Base-by-base conservation (phyloP, 2,113 vertebrate species). In the Atlantisia rogersi region DNA sequence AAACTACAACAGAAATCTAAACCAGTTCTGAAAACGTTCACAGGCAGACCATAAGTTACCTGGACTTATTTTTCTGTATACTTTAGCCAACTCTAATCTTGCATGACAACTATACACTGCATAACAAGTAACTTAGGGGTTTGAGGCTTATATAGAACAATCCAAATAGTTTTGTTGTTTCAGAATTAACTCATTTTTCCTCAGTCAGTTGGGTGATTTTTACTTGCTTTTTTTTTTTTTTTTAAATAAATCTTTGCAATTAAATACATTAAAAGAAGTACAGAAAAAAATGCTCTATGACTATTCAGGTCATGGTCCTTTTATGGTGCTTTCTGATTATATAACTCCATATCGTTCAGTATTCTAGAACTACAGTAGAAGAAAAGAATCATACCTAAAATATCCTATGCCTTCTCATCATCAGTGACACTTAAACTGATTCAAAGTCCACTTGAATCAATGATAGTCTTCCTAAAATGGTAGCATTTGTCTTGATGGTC, bases 71-170 rank as follows among this genome's bases (percentile, higher is more conserved):
- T 46, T 79, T 65, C 28, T 40, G 31, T 8, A 32, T 37, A 37
- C 9, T 68, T 88, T 25, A 68, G 42, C 28, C n/a, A 73, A 64
- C 17, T 19, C 44, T 19, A 46, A 46, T 17, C 44, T 46, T 46
- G 44, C 44, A 46, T 46, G 44, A 46, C 44, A 46, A 46, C 44
- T 46, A 17, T 19, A 46, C 6, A 5, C 22, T 82, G 3, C 19
- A 60, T 10, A 10, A 11, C 53, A 76, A 8, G 3, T 69, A 71
- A 53, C 12, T 22, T 6, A 5, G 10, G 5, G 2, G 0, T 5
- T 46, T 87, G 65, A 75, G 28, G 28, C 22, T 82, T 85, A 5
- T 44, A 16, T 65, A 21, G 76, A 60, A 40, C 52, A 74, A 11
- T 50, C 19, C 53, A 64, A 90, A 64, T 8, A 68, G 29, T 32